phyloP scores from a whole-genome alignment of 1,140 invertebrate species.

The Megalonaias nervosa region DNA sequence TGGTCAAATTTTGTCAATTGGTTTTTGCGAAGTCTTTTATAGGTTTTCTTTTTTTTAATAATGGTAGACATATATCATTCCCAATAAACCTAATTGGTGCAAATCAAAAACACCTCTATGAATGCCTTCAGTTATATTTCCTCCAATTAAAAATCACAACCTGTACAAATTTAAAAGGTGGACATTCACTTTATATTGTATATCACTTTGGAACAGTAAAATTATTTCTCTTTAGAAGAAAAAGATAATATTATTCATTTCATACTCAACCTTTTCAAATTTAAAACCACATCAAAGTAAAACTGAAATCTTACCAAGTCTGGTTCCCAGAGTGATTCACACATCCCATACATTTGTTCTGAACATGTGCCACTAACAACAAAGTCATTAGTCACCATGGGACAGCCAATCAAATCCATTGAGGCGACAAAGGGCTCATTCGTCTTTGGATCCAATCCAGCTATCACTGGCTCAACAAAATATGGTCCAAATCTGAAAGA shows the following conservation, averaged over 20 bases:
- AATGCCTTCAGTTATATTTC: not conserved
- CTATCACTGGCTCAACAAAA: slow-evolving; percentile 97
- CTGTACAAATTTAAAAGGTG: not conserved
- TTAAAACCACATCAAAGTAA: slow-evolving; percentile 48
- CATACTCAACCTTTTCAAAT: slow-evolving; percentile 11
- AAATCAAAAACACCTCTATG: too few species aligned
- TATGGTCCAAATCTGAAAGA: slow-evolving; percentile 91
- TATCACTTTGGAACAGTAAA: not conserved
- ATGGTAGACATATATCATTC: too few species aligned
- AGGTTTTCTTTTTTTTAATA: too few species aligned
- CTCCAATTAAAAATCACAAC: not conserved
- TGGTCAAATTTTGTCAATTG: too few species aligned
- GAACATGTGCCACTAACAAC: slow-evolving; percentile 94
- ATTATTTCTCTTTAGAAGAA: not conserved
- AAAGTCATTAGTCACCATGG: slow-evolving; percentile 93
- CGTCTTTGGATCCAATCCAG: slow-evolving; percentile 91
- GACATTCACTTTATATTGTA: not conserved
- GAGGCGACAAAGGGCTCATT: slow-evolving; percentile 92
- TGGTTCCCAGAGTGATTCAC: slow-evolving; percentile 95
- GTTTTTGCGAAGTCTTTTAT: too few species aligned
- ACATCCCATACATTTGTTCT: slow-evolving; percentile 98
- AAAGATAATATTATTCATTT: not conserved
- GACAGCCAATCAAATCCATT: slow-evolving; percentile 96
- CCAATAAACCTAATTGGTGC: too few species aligned
- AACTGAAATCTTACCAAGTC: slow-evolving; percentile 76